Evolutionary conservation across 2,888 invertebrate species (phyloP).

Genomic region (Ormia ochracea): DNA sequence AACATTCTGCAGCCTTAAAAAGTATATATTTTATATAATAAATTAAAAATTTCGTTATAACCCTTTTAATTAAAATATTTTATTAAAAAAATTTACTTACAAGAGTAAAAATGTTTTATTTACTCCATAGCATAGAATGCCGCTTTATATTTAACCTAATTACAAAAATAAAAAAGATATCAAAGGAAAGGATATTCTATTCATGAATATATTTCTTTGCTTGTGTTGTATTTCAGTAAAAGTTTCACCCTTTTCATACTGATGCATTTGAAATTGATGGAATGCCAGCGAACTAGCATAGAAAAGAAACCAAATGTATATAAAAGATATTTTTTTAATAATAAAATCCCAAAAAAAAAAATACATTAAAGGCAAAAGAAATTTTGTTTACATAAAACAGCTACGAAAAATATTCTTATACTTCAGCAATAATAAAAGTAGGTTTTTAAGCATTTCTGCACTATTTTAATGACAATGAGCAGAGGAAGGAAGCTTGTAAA

Average conservation of each 20-base stretch:
- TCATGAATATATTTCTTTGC: neutral
- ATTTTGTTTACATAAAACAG: neutral
- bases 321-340: neutral
- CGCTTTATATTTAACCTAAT: neutral
- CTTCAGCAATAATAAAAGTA: neutral
- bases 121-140: neutral
- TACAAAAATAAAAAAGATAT: neutral
- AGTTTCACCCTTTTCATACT: neutral
- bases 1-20: too few relatives aligned
- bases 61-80: neutral
- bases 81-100: neutral
- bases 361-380: slow-evolving; percentile 5
- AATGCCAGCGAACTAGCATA: neutral
- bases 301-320: neutral
- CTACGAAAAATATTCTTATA: neutral
- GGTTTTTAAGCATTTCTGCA: neutral
- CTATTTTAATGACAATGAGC: slow-evolving; percentile 18
- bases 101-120: neutral
- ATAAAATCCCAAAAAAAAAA: slow-evolving; percentile 45
- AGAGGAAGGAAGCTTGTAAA: neutral
- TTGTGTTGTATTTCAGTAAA: neutral
- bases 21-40: neutral
- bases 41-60: neutral
- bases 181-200: neutral
- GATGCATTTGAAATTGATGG: neutral